These are phyloP conservation scores for Sturnus vulgaris DNA, from an alignment of 2,113 vertebrate genomes.

Conservation along the genomic window DNA sequence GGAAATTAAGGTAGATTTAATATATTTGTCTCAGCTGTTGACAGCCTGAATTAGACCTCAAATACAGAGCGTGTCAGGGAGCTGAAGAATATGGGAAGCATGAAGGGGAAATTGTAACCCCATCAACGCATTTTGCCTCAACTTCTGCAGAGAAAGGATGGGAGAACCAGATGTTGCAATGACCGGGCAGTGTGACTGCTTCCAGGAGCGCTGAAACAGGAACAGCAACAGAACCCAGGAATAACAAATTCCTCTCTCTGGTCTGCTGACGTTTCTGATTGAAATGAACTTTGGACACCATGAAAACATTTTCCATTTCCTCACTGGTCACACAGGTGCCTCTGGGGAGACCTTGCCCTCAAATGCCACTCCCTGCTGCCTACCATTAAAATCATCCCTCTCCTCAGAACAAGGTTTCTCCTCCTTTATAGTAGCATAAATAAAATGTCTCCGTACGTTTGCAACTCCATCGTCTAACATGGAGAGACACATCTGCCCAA, in stretches of 20 bases:
- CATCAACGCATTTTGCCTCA: neutral
- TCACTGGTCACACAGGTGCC: neutral
- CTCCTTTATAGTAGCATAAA: neutral
- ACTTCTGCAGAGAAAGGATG: neutral
- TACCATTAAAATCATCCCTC: neutral
- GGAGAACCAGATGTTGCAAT: neutral
- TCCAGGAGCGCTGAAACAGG: neutral
- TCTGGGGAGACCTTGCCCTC: neutral
- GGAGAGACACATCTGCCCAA: neutral
- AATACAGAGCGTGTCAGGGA: neutral
- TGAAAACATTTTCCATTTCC: neutral
- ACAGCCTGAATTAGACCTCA: neutral
- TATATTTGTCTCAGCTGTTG: neutral
- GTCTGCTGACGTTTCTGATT: neutral
- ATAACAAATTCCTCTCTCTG: neutral
- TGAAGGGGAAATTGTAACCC: neutral
- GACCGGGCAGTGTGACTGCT: neutral
- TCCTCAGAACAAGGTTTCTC: rapidly evolving
- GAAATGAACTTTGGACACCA: neutral
- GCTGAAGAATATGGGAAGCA: neutral
- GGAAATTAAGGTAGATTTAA: conserved; percentile 18
- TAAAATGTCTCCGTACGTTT: neutral
- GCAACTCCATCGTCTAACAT: neutral
- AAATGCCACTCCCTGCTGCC: neutral
- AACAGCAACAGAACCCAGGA: neutral